Base-by-base conservation (phyloP, 64 coral and sea anemone species). In the Montipora foliosa region DNA sequence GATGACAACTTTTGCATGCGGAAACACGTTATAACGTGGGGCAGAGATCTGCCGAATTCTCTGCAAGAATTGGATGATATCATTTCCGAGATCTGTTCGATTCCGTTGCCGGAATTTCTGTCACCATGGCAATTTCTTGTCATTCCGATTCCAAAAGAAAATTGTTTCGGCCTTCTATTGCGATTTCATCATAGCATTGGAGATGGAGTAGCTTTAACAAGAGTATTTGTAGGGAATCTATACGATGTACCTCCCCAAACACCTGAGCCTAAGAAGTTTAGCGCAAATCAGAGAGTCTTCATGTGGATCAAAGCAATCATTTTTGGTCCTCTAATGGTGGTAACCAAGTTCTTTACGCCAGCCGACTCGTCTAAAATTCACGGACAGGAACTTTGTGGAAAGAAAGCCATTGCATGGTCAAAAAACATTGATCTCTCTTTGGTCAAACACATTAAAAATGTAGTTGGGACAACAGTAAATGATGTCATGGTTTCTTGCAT, bases 401-500 rank as follows among this genome's bases (percentile, higher is more conserved):
- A 94, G 76, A 99, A 95, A 64, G 55, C 84, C 76, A 89, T 94
- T 24, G 87, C 95, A 46, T 99, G 98, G 98, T 99, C 98, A 17
- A 89, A 87, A 51, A 93, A 96, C 47, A 83, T 99, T 9, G 83
- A 77, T 24, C 77, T 99, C 37, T 79, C 84, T 59, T 51, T 96
- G 3, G 98, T 99, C 5, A 99, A 99, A 79, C 48, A 78, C 9
- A 77, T 99, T 17, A 99, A 99, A 84, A 99, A 96, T 53, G 25
- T 81, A 72, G 89, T 92, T 58, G 90, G 95, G 4, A 96, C 98
- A 24, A 99, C 98, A 5, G 95, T 99, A 10, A 99, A 99, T 90
- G 98, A 99, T 87, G 95, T 99, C 4, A 94, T 99, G 98, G 95
- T 96, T 14, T 99, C 98, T 17, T 99, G 98, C 61, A n/a, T 99